Base-by-base conservation (phyloP, 1,140 invertebrate species). In the Hermatobates lingyangjiaoensis region DNA sequence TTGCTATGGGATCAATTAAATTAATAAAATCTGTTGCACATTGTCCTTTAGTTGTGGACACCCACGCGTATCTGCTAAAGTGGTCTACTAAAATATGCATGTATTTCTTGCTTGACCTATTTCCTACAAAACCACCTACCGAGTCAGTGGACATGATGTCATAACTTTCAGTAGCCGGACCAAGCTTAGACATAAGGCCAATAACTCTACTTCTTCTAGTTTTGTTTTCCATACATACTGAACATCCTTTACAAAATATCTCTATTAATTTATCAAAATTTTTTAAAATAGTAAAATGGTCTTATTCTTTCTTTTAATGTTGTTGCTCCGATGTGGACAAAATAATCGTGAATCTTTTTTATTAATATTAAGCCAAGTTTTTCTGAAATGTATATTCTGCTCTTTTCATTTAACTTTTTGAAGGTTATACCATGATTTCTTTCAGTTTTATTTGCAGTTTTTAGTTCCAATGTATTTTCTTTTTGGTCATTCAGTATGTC, bases 131-230 rank as follows among this genome's bases (percentile, higher is more conserved):
- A n/a, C n/a, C n/a, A n/a, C n/a, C n/a, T n/a, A n/a, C n/a, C n/a
- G n/a, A n/a, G n/a, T n/a, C n/a, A n/a, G n/a, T n/a, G 20, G 56
- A 59, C 21, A 65, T 56, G 53, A 66, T 34, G 59, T 63, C 57
- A 62, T 62, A 60, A 58, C 63, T 53, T 60, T 62, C 50, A 48
- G 27, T 24, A 24, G 54, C 50, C 24, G 54, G 54, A 30, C 54
- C 54, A 24, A 55, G 50, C 21, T 52, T 44, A 52, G 49, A 46
- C 49, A 55, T 55, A 24, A 38, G 38, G 18, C 49, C 54, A 45
- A 45, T 51, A 21, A 30, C 26, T 20, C 47, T 27, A n/a, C 30
- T 34, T 28, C 51, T 42, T 49, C 51, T 40, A 3, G 40, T 24
- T 51, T 55, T 55, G 38, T 55, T 55, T 38, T 45, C 46, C 53